A percentile compares a stretch with the other conserved stretches of the same genome.
Evolutionary conservation across 2,888 invertebrate species (phyloP).

Genomic region (Molanna angustata): DNA sequence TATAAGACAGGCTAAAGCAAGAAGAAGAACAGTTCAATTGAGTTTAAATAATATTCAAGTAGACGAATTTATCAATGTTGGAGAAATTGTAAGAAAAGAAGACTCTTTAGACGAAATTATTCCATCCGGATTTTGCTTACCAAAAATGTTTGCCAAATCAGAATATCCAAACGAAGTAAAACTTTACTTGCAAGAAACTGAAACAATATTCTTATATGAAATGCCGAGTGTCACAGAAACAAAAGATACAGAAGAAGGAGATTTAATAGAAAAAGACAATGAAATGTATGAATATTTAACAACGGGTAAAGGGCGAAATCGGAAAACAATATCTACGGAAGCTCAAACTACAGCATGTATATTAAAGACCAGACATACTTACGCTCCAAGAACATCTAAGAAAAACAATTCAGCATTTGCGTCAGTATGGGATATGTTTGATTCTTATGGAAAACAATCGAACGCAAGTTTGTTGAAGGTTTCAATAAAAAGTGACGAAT

Average conservation of each 20-base stretch:
- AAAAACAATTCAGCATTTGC: constrained; percentile 63
- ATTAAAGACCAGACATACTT: constrained; percentile 63
- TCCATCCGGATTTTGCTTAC: constrained; percentile 13
- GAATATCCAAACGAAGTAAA: constrained; percentile 57
- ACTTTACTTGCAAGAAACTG: constrained; percentile 65
- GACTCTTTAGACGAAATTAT: neutral
- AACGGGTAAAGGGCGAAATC: constrained; percentile 62
- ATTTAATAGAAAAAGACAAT: constrained; percentile 59
- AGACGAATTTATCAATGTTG: constrained; percentile 4
- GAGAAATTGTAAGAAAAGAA: neutral
- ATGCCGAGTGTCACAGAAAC: constrained; percentile 62
- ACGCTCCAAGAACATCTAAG: constrained; percentile 54
- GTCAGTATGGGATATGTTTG: constrained; percentile 76
- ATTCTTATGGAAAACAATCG: constrained; percentile 50
- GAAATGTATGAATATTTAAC: constrained; percentile 65
- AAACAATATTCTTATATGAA: constrained; percentile 62
- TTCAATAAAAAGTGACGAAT: constrained; percentile 37
- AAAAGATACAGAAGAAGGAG: constrained; percentile 58
- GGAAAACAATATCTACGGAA: constrained; percentile 65
- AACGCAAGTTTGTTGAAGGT: neutral
- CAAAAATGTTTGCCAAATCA: constrained; percentile 21
- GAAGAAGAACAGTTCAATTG: neutral
- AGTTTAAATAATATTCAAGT: constrained; percentile 7
- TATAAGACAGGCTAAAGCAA: neutral
- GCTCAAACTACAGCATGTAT: constrained; percentile 64